A percentile compares a stretch with the other conserved stretches of the same genome.
Evolutionary conservation across 2,888 invertebrate species (phyloP).

Genomic region (Meiosimyza platycephala): DNA sequence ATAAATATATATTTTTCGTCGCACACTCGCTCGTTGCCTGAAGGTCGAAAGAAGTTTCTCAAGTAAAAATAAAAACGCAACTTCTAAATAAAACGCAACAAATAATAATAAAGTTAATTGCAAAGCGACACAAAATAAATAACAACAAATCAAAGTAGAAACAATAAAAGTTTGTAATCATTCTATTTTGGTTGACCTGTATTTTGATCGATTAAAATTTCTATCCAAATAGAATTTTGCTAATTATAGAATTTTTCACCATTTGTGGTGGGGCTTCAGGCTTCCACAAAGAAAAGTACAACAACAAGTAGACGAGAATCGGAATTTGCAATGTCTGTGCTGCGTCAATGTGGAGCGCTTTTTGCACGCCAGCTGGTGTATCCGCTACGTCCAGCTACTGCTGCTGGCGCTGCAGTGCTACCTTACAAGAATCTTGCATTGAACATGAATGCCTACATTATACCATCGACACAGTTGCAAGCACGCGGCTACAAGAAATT

Average conservation of each 20-base stretch:
- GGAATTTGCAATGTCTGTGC: slow-evolving; percentile 45
- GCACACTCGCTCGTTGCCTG: background rate
- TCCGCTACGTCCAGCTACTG: slow-evolving; percentile 5
- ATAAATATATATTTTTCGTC: background rate
- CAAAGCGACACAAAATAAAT: background rate
- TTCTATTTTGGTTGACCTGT: background rate
- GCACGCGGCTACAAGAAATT: slow-evolving; percentile 70
- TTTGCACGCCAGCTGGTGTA: slow-evolving; percentile 41
- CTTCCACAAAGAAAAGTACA: background rate
- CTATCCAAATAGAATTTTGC: slow-evolving; percentile 3
- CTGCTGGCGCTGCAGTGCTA: slow-evolving; percentile 20
- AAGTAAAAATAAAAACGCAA: background rate
- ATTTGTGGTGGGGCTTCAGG: background rate
- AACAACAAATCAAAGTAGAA: background rate
- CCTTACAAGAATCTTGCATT: slow-evolving; percentile 18
- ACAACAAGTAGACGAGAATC: background rate
- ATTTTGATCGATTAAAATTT: slow-evolving; percentile 5
- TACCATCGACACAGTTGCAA: slow-evolving; percentile 29
- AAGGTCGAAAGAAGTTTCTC: background rate
- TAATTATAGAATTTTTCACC: background rate
- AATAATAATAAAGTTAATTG: background rate
- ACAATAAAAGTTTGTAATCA: no score
- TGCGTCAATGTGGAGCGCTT: slow-evolving; percentile 51
- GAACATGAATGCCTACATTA: background rate
- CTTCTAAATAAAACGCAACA: background rate